These are phyloP conservation scores for Chauna torquata DNA, from an alignment of 2,113 vertebrate species.

Conservation along the genomic window DNA sequence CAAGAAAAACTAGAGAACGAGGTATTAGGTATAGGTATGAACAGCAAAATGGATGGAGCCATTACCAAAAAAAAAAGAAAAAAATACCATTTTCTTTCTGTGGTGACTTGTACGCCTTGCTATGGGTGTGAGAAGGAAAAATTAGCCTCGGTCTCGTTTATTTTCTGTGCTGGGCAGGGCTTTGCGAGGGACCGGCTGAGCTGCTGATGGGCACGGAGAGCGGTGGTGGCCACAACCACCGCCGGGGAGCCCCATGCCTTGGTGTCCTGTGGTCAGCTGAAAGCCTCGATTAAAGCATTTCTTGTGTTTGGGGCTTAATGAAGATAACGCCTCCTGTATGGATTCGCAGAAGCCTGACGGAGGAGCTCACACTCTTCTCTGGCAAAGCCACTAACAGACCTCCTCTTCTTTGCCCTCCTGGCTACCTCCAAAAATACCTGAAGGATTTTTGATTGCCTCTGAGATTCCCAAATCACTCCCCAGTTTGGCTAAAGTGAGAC, in stretches of 20 bases:
- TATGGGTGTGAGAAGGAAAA: neutral
- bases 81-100: neutral
- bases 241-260: neutral
- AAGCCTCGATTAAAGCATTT: neutral
- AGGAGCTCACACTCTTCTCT: neutral
- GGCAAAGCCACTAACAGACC: neutral
- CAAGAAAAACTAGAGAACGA: slow-evolving; percentile 21
- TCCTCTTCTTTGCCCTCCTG: neutral
- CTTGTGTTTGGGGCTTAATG: neutral
- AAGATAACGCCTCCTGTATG: neutral
- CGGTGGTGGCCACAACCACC: fast-evolving
- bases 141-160: neutral
- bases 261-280: neutral
- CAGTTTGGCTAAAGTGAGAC: neutral
- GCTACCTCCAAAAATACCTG: neutral
- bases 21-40: neutral
- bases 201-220: neutral
- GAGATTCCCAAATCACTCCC: neutral
- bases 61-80: neutral
- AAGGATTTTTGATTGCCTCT: neutral
- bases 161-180: neutral
- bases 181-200: neutral
- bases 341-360: fast-evolving
- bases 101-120: neutral
- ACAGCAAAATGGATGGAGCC: neutral